Evolutionary conservation across 1,140 invertebrate genomes (phyloP), one percentile per base, ranked within the genome.

Genomic region (Danaus plexippus): DNA sequence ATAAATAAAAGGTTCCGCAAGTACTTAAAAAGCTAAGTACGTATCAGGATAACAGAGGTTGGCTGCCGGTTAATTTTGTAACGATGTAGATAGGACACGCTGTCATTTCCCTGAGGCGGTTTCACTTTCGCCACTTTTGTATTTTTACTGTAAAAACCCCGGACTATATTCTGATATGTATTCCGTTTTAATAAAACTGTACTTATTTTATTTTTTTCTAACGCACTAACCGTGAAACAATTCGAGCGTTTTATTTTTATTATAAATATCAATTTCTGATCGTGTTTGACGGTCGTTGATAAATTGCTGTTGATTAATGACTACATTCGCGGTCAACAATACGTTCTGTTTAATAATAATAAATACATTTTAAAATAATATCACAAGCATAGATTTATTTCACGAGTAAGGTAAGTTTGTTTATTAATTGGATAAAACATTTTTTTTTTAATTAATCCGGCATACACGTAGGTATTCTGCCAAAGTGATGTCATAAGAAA

Each of bases 11-110:
- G 18, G 54, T 43, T 22, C 42, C 41, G 46, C 47, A 46, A 45
- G 48, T 57, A 43, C 47, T 47, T 32, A 45, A 40, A 32, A 48
- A 43, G 59, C 58, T 59, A 61, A 69, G 61, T 63, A 63, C 48
- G 53, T 56, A 42, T 57, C 52, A 54, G 44, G 44, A 52, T 58
- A 54, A 52, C 63, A 50, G 53, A 57, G 64, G 56, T 69, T 61
- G 46, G 55, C 56, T 62, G 57, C 66, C 68, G 80, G 78, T 78
- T 84, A 84, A 83, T 83, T 80, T 75, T 61, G 67, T 53, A 47
- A 65, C 72, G 80, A 83, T 83, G 78, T 67, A 75, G 80, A 83
- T 83, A 83, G 68, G 66, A 70, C 80, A 83, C 77, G 80, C 64
- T 63, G 66, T 65, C 70, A 72, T 79, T 75, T 73, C 57, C 67